Conservation (phyloP, 2,888 invertebrate genomes). For the Mycalesis mineus region DNA sequence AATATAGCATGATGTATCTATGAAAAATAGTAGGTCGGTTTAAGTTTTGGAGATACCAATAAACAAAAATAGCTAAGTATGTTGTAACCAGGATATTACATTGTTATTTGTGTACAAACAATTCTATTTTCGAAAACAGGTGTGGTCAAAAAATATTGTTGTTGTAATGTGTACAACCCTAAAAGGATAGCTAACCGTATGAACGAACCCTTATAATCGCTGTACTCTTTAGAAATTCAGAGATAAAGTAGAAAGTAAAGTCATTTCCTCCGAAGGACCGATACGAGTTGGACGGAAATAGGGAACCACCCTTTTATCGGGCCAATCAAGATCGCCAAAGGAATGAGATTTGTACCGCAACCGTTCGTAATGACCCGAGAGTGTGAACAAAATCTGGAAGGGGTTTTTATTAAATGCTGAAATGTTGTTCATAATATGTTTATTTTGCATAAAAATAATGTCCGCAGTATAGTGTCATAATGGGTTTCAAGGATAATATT, state of each 20-base stretch:
- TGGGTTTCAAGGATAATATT: no score
- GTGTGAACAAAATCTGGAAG: not conserved
- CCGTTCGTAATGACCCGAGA: slow-evolving; percentile 6
- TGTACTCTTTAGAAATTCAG: slow-evolving; percentile 42
- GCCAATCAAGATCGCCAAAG: slow-evolving; percentile 49
- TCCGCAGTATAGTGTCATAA: no score
- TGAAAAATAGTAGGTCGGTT: no score
- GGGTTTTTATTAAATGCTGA: not conserved
- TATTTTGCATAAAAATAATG: no score
- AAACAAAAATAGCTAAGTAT: no score
- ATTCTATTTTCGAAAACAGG: no score
- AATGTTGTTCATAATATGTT: no score
- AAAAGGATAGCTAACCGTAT: slow-evolving; percentile 22
- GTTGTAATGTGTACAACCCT: not conserved
- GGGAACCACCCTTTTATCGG: slow-evolving; percentile 57
- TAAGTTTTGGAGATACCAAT: no score
- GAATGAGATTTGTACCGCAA: slow-evolving; percentile 39
- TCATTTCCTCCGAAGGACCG: slow-evolving; percentile 52
- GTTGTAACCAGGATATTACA: no score
- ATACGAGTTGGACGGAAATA: slow-evolving; percentile 56
- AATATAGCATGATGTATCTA: no score
- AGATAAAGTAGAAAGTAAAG: slow-evolving; percentile 45
- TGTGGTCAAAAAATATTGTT: no score
- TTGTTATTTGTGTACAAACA: no score
- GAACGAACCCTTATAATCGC: slow-evolving; percentile 33